Base-by-base conservation (phyloP, 2,113 vertebrate species). In the Cavia aperea region DNA sequence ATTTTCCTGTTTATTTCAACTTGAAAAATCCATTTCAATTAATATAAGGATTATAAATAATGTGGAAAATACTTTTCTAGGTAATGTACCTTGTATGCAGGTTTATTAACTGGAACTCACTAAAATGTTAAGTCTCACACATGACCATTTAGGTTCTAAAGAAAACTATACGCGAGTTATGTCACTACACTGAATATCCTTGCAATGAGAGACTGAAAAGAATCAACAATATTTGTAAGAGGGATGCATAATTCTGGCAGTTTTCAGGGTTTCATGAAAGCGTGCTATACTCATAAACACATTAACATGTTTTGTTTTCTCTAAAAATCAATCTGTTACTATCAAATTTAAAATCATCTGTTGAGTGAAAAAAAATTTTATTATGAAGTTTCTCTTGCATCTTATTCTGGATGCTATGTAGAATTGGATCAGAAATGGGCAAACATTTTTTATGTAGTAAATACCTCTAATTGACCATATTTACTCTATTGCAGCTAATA, bases 271-370 rank as follows among this genome's bases (percentile, higher is more conserved):
- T 94, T 96, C 29, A 68, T 72, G 72, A 92, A 81, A 95, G 26
- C 49, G 86, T 87, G 39, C 24, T 88, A 66, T 78, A 66, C 65
- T 62, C 60, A 93, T n/a, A 96, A 91, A 95, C 83, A 95, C 73
- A 91, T 93, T 95, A 87, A 68, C 89, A 92, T 73, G 49, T 93
- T 97, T 95, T 94, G 65, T 94, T 96, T 95, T 78, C 88, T 60
- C 43, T 94, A 51, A 56, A 90, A 94, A 93, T 87, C 62, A 46
- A 54, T 93, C 87, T 77, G 82, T 60, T 96, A 49, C 88, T 88
- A 66, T 63, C n/a, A 92, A 87, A 54, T 54, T 63, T n/a, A 92
- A 77, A 8, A 54, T 43, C 36, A 89, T 31, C 43, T 87, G 79
- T 91, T 86, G 77, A 91, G 85, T 43, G 46, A 92, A 94, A 90